phyloP scores from a whole-genome alignment of 2,888 invertebrate genomes.

The Elysia crispata region DNA sequence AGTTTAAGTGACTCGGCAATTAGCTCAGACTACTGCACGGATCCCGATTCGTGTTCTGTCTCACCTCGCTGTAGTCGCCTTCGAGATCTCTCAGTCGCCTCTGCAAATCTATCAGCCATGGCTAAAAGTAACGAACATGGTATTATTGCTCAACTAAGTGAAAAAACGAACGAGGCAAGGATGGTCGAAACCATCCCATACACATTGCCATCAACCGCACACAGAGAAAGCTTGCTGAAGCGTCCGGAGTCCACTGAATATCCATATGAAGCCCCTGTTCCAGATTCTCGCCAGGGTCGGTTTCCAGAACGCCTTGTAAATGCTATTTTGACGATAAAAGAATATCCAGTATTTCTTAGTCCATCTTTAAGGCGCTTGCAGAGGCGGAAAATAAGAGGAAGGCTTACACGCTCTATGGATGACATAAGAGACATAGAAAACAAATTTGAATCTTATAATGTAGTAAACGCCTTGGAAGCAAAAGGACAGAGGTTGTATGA shows the following conservation, averaged over 20 bases:
- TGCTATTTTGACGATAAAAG: constrained; percentile 55
- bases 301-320: constrained; percentile 57
- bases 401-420: constrained; percentile 50
- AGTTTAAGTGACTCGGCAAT: constrained; percentile 73
- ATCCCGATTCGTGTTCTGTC: constrained; percentile 64
- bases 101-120: too few species aligned
- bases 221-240: neutral
- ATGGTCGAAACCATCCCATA: neutral
- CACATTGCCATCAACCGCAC: neutral
- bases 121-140: neutral
- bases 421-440: constrained; percentile 34
- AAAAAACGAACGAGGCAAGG: neutral
- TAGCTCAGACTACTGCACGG: constrained; percentile 70
- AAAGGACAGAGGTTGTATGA: neutral
- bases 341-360: constrained; percentile 32
- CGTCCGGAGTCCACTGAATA: neutral
- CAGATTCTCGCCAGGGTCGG: constrained; percentile 34
- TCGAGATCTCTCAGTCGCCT: neutral
- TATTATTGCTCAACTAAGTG: neutral
- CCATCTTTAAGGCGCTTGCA: neutral
- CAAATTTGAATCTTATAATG: neutral
- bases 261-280: constrained; percentile 18
- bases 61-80: constrained; percentile 56
- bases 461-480: constrained; percentile 25
- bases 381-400: constrained; percentile 42